These are phyloP conservation scores for Melanotaenia trifasciata DNA, from an alignment of 2,797 vertebrate genomes.

Conservation along the genomic window DNA sequence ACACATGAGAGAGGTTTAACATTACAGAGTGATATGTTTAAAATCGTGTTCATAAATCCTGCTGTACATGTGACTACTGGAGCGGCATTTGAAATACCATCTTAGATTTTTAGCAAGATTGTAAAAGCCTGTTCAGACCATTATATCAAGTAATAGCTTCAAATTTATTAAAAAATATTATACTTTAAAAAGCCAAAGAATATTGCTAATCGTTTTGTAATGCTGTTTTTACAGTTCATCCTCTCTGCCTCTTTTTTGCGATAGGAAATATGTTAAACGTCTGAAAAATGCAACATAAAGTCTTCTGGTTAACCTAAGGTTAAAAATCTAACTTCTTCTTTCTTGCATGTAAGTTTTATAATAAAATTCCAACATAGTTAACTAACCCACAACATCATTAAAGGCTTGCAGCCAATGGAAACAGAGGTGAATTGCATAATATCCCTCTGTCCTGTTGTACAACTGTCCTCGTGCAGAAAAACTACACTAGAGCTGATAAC, in stretches of 20 bases:
- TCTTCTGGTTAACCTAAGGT: not conserved
- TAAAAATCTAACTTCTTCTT: not conserved
- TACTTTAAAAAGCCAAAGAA: not conserved
- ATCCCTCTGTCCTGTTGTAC: slow-evolving; percentile 36
- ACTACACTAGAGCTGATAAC: not conserved
- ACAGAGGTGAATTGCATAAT: slow-evolving; percentile 16
- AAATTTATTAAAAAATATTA: not conserved
- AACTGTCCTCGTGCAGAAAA: slow-evolving; percentile 26
- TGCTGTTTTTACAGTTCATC: not conserved
- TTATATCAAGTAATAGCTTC: not conserved
- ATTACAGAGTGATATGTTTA: not conserved
- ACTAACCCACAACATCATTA: not conserved
- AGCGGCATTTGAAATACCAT: not conserved
- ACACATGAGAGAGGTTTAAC: not conserved
- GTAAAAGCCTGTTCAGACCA: not conserved
- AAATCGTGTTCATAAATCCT: not conserved
- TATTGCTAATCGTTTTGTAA: not conserved
- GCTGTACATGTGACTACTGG: not conserved
- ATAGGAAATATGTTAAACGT: not conserved
- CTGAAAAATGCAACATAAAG: not conserved
- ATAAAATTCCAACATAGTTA: not conserved
- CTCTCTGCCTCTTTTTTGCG: not conserved
- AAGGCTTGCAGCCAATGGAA: not conserved
- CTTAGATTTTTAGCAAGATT: not conserved
- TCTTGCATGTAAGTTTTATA: not conserved